Conservation (phyloP, 2,888 invertebrate genomes). For the Drosophila cyrtoloma region DNA sequence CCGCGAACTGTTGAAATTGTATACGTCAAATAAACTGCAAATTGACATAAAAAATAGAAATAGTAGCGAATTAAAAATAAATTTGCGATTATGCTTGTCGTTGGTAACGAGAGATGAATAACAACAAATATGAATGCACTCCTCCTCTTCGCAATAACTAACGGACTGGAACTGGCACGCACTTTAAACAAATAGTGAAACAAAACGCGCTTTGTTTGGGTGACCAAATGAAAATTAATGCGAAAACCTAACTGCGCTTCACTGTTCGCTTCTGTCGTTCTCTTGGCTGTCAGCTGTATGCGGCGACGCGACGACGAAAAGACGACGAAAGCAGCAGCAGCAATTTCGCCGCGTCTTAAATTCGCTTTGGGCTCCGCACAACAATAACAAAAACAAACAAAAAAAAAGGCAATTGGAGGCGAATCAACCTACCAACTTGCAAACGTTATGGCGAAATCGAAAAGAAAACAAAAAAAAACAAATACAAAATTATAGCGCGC, state of each 20-base stretch:
- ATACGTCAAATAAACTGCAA: constrained; percentile 37
- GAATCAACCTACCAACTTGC: constrained; percentile 25
- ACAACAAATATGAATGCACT: background rate
- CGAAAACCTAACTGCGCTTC: constrained; percentile 43
- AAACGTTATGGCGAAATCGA: constrained; percentile 14
- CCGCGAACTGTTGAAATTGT: constrained; percentile 31
- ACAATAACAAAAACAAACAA: constrained; percentile 33
- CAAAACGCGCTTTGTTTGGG: background rate
- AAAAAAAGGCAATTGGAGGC: constrained; percentile 36
- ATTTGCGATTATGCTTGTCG: background rate
- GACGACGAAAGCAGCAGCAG: constrained; percentile 11
- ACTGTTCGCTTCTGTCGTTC: constrained; percentile 31
- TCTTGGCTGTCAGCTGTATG: constrained; percentile 44
- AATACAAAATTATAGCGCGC: constrained; percentile 12
- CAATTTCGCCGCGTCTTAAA: constrained; percentile 15
- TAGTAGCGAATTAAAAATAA: constrained; percentile 2
- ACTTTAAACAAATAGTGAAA: constrained; percentile 12
- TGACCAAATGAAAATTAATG: constrained; percentile 25
- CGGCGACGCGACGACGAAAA: constrained; percentile 10
- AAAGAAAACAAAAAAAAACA: constrained; percentile 2
- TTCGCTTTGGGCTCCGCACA: constrained; percentile 36
- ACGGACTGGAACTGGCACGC: background rate
- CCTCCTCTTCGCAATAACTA: constrained; percentile 1
- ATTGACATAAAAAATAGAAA: constrained; percentile 5
- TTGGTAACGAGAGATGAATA: background rate